These are phyloP conservation scores for Galaxias olidus DNA, from an alignment of 2,797 vertebrate species.

Conservation along the genomic window DNA sequence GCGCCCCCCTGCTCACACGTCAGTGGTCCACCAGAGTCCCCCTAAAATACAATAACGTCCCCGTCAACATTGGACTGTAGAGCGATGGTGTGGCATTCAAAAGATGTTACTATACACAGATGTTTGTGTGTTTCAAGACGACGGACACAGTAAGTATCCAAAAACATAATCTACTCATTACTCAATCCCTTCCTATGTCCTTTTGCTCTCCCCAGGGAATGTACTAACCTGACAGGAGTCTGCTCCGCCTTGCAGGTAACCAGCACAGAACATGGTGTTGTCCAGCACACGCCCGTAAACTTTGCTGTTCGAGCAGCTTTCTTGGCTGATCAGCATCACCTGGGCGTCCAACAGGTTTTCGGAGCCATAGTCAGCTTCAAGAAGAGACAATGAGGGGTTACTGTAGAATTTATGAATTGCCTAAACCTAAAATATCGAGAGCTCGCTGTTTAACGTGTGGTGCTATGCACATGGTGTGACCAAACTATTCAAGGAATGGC, in stretches of 20 bases:
- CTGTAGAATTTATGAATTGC: too few relatives aligned
- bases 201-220: not conserved
- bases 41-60: constrained; percentile 69
- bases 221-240: constrained; percentile 79
- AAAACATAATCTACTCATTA: not conserved
- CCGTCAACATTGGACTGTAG: not conserved
- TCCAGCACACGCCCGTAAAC: constrained; percentile 75
- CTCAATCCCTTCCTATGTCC: not conserved
- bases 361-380: constrained; percentile 60
- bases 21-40: constrained; percentile 93
- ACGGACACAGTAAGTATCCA: not conserved
- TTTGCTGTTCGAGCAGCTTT: constrained; percentile 70
- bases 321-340: constrained; percentile 84
- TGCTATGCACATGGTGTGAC: too few relatives aligned
- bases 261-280: constrained; percentile 75
- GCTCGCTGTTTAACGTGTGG: too few relatives aligned
- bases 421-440: too few relatives aligned
- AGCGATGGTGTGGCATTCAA: too few relatives aligned
- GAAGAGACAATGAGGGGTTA: not conserved
- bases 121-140: too few relatives aligned
- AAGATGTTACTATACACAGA: too few relatives aligned
- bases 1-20: constrained; percentile 72
- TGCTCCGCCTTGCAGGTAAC: constrained; percentile 73
- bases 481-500: too few relatives aligned
- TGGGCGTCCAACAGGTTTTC: constrained; percentile 83